phyloP scores from a whole-genome alignment of 1,140 invertebrate genomes.

The Globodera rostochiensis region DNA sequence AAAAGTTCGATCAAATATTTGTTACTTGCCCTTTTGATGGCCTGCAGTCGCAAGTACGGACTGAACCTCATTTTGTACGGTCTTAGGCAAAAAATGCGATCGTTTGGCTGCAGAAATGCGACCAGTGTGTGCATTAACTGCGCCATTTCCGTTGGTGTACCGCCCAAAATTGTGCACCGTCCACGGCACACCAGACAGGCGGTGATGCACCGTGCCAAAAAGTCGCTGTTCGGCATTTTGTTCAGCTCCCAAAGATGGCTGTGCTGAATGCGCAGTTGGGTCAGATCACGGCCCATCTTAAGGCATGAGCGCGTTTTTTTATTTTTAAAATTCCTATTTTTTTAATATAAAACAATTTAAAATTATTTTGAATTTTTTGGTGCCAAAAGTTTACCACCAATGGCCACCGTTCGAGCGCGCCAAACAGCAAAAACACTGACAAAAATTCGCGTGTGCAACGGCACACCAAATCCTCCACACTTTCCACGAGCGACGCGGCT shows the following conservation, averaged over 20 bases:
- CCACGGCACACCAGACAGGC: slow-evolving; percentile 40
- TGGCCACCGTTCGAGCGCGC: slow-evolving; percentile 40
- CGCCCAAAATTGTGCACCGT: slow-evolving; percentile 35
- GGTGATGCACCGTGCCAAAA: slow-evolving; percentile 35
- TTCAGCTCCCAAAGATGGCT: slow-evolving; percentile 33
- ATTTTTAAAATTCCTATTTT: background rate
- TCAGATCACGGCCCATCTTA: background rate
- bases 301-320: background rate
- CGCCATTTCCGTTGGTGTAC: slow-evolving; percentile 25
- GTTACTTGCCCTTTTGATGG: slow-evolving; percentile 36
- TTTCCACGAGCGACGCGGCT: slow-evolving; percentile 31
- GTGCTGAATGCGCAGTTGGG: slow-evolving; percentile 22
- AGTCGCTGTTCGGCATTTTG: background rate
- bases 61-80: slow-evolving; percentile 33
- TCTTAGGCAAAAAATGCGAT: slow-evolving; percentile 30
- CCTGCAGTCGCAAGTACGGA: slow-evolving; percentile 40
- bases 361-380: background rate
- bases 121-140: slow-evolving; percentile 31
- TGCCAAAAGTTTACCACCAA: background rate
- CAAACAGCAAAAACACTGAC: slow-evolving; percentile 34
- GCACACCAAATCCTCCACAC: slow-evolving; percentile 33
- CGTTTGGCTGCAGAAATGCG: slow-evolving; percentile 33
- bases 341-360: background rate
- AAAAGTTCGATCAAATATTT: background rate
- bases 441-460: slow-evolving; percentile 36